These are phyloP conservation scores for Leptosomus discolor DNA, from an alignment of 2,113 vertebrate species.

Conservation along the genomic window DNA sequence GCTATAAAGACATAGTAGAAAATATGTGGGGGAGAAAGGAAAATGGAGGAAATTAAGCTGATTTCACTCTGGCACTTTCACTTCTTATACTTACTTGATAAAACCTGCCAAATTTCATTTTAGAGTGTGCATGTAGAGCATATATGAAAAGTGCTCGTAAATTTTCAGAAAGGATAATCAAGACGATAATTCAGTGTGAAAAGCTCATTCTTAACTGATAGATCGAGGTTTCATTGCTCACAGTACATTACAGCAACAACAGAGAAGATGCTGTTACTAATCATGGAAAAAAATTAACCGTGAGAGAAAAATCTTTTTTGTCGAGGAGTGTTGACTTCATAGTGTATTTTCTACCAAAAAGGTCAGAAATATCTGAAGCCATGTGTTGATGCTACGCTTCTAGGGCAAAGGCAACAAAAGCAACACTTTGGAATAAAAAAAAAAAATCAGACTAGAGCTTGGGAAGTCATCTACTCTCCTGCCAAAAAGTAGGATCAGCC, in stretches of 20 bases:
- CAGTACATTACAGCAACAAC: not conserved
- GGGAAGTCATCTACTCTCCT: not conserved
- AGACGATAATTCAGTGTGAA: not conserved
- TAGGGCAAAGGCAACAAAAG: not conserved
- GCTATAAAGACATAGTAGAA: not conserved
- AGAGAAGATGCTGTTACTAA: not conserved
- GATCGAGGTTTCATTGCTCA: not conserved
- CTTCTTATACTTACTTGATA: not conserved
- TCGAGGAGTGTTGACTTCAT: not conserved
- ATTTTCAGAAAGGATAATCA: not conserved
- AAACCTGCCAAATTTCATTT: not conserved
- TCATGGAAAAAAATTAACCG: not conserved
- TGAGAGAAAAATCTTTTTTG: not conserved
- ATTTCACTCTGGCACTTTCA: not conserved
- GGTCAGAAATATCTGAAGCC: not conserved
- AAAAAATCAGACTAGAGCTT: not conserved
- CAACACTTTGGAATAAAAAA: not conserved
- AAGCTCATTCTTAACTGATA: not conserved
- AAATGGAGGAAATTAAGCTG: not conserved
- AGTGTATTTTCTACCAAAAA: not conserved
- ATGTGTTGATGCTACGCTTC: not conserved
- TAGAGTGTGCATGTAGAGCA: not conserved
- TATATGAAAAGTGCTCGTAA: not conserved
- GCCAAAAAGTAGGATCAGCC: not conserved
- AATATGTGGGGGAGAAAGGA: not conserved